Percentiles rank a stretch among this genome's conserved stretches.
These are phyloP conservation scores for Bombycilla garrulus DNA, from an alignment of 2,113 vertebrate species.

Conservation along the genomic window DNA sequence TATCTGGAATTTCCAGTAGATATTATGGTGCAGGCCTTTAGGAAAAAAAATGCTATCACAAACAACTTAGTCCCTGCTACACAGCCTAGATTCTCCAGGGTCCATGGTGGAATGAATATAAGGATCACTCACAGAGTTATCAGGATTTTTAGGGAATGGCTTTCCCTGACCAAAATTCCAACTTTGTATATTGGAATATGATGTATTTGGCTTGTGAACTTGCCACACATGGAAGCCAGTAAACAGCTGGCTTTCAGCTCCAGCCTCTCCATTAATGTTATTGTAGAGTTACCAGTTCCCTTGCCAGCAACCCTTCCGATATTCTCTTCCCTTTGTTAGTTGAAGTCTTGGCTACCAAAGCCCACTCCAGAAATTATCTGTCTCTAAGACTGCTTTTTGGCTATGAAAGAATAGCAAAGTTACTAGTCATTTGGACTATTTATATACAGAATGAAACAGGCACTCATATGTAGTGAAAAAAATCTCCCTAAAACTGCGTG, in stretches of 20 bases:
- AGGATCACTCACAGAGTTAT: background rate
- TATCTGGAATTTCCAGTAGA: background rate
- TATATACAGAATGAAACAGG: background rate
- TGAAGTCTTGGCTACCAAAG: background rate
- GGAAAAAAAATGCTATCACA: background rate
- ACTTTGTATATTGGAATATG: background rate
- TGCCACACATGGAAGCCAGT: background rate
- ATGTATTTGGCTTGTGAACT: background rate
- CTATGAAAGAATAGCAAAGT: background rate
- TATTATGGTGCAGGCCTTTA: background rate
- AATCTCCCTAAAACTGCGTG: background rate
- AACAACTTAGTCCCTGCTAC: background rate
- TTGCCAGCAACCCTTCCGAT: background rate
- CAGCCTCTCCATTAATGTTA: background rate
- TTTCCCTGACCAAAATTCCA: background rate
- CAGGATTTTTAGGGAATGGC: background rate
- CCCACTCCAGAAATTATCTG: background rate
- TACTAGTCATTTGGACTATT: background rate
- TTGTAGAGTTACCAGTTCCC: background rate
- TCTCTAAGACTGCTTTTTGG: background rate
- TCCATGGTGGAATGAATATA: background rate
- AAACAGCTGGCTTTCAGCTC: background rate
- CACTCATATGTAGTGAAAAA: background rate
- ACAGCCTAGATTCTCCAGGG: background rate
- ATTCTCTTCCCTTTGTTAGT: background rate